Percentiles rank a stretch among this genome's conserved stretches.
phyloP scores from a whole-genome alignment of 2,113 vertebrate genomes.

The Corvus moneduloides region DNA sequence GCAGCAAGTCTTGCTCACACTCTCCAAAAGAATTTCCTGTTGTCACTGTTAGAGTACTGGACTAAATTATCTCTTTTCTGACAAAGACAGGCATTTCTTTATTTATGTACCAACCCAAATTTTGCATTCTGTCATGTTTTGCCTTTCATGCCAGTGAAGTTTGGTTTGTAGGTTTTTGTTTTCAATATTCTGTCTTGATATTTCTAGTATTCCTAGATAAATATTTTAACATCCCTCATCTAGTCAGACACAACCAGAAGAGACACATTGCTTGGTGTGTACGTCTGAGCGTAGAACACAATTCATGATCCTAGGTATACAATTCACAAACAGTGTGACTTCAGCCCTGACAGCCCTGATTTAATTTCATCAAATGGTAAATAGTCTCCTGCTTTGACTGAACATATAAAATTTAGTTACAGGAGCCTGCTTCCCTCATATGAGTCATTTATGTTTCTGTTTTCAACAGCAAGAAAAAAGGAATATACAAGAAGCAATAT shows the following conservation, averaged over 20 bases:
- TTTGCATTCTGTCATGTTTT: neutral
- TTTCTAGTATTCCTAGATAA: neutral
- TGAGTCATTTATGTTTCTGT: neutral
- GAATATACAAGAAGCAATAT: neutral
- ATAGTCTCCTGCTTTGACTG: neutral
- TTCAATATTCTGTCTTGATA: neutral
- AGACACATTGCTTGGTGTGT: neutral
- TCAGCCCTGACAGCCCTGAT: neutral
- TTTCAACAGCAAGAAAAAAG: neutral
- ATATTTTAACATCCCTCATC: neutral
- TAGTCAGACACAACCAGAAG: neutral
- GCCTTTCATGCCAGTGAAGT: neutral
- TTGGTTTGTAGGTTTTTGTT: neutral
- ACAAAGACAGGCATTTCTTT: neutral
- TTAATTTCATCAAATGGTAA: slow-evolving; percentile 21
- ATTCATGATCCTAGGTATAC: neutral
- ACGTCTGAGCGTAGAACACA: neutral
- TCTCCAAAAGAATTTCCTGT: neutral
- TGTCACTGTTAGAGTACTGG: neutral
- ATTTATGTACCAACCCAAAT: neutral
- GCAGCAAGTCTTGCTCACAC: neutral
- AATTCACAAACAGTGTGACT: slow-evolving; percentile 30
- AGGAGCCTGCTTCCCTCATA: neutral
- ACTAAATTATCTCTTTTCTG: neutral
- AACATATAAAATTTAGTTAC: neutral